These are phyloP conservation scores for Hylaeus anthracinus DNA, from an alignment of 1,140 invertebrate genomes.

Conservation along the genomic window DNA sequence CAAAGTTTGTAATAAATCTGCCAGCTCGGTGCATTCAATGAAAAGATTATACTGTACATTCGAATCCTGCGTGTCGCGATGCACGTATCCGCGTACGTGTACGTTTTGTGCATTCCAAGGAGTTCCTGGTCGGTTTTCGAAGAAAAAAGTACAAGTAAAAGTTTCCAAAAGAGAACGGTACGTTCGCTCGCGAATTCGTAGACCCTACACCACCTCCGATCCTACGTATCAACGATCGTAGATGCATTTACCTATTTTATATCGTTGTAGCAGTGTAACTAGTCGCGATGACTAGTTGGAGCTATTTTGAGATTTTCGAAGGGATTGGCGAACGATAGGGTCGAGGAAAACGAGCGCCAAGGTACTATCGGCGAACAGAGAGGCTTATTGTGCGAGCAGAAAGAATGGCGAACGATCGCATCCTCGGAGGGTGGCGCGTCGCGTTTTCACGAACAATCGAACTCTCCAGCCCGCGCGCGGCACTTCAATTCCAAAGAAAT, in stretches of 20 bases:
- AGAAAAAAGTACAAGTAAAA: slow-evolving; percentile 8
- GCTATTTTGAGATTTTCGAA: too few species aligned
- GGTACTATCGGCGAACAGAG: not conserved
- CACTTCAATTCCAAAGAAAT: slow-evolving; percentile 71
- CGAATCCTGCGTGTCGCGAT: slow-evolving; percentile 39
- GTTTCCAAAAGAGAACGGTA: slow-evolving; percentile 20
- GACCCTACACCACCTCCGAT: too few species aligned
- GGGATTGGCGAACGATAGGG: not conserved
- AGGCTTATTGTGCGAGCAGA: slow-evolving; percentile 29
- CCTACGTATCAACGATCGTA: not conserved
- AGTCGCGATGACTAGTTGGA: not conserved
- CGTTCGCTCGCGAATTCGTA: too few species aligned
- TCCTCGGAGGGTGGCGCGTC: slow-evolving; percentile 12
- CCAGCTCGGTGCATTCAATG: slow-evolving; percentile 37
- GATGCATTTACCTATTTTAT: too few species aligned
- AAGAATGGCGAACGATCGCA: slow-evolving; percentile 37
- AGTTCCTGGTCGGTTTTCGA: slow-evolving; percentile 44
- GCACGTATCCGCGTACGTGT: slow-evolving; percentile 38
- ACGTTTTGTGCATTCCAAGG: slow-evolving; percentile 45
- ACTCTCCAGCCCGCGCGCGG: slow-evolving; percentile 36
- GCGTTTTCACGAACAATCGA: slow-evolving; percentile 62
- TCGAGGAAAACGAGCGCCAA: not conserved
- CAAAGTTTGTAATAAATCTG: slow-evolving; percentile 43
- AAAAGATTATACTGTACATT: slow-evolving; percentile 33
- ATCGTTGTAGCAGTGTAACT: too few species aligned